Conservation (phyloP, 2,888 invertebrate genomes). For the Epicampocera succincta region DNA sequence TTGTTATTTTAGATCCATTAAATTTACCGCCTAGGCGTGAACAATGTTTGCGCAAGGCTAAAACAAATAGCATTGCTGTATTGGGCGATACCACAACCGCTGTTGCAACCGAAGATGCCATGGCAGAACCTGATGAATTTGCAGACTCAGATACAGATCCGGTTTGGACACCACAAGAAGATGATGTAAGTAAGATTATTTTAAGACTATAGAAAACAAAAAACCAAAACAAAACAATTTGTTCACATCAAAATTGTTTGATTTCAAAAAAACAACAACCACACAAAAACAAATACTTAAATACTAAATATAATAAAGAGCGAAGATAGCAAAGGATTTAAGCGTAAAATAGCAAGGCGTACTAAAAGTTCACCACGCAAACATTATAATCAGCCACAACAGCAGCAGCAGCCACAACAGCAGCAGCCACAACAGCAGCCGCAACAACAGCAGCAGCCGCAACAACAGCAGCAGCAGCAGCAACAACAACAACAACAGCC, state of each 20-base stretch:
- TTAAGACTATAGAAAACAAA: constrained; percentile 60
- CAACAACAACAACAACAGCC: constrained; percentile 72
- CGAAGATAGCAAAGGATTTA: constrained; percentile 77
- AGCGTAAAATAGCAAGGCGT: constrained; percentile 77
- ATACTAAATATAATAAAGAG: constrained; percentile 53
- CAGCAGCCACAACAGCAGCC: constrained; percentile 72
- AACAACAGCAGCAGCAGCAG: constrained; percentile 68
- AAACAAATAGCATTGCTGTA: constrained; percentile 84
- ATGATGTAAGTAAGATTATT: constrained; percentile 79
- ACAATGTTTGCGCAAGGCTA: constrained; percentile 86
- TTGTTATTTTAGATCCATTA: constrained; percentile 79
- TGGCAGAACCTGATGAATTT: constrained; percentile 84
- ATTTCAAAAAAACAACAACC: constrained; percentile 56
- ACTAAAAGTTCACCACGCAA: constrained; percentile 78
- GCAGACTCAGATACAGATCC: constrained; percentile 87
- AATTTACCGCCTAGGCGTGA: constrained; percentile 84
- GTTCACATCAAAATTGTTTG: constrained; percentile 62
- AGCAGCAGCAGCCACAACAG: constrained; percentile 65
- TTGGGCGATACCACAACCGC: constrained; percentile 78
- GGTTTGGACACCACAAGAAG: constrained; percentile 88
- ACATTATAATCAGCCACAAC: constrained; percentile 74
- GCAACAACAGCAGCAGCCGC: constrained; percentile 69
- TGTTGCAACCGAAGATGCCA: constrained; percentile 81
- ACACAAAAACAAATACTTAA: constrained; percentile 44
- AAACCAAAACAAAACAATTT: constrained; percentile 55